Conservation (phyloP, 1,140 invertebrate species). For the Cotesia chilonis region DNA sequence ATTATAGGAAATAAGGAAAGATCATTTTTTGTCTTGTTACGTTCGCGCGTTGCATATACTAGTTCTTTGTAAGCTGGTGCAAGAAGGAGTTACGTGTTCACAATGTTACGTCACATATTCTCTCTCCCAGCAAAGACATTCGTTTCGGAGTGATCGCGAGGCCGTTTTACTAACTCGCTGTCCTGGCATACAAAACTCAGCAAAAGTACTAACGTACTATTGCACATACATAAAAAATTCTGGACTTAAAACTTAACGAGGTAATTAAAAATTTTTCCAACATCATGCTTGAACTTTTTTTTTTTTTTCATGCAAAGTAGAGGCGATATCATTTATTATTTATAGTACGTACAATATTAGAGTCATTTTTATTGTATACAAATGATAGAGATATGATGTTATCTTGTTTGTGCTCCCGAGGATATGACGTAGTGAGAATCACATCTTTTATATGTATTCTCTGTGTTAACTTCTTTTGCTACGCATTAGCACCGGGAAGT, state of each 20-base stretch:
- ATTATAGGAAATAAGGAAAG: background rate
- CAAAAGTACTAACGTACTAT: background rate
- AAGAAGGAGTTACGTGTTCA: constrained; percentile 38
- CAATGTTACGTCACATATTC: constrained; percentile 33
- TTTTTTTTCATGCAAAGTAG: no score
- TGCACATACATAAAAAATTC: background rate
- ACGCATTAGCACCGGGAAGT: constrained; percentile 43
- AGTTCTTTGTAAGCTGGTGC: constrained; percentile 31
- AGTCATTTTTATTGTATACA: background rate
- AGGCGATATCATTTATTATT: background rate
- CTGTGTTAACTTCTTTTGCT: background rate
- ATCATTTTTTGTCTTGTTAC: constrained; percentile 21
- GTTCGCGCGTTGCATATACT: constrained; percentile 10
- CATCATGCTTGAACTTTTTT: no score
- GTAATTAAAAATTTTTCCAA: no score
- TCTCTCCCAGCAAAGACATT: constrained; percentile 25
- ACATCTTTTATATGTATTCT: constrained; percentile 10
- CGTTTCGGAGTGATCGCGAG: constrained; percentile 31
- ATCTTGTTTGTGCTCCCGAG: background rate
- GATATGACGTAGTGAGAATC: constrained; percentile 21
- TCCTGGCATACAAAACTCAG: background rate
- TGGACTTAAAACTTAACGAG: no score
- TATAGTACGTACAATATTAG: background rate
- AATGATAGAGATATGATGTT: background rate
- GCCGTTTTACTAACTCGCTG: constrained; percentile 13